Conservation (phyloP, 2,888 invertebrate genomes). For the Trissoscelio sp. region DNA sequence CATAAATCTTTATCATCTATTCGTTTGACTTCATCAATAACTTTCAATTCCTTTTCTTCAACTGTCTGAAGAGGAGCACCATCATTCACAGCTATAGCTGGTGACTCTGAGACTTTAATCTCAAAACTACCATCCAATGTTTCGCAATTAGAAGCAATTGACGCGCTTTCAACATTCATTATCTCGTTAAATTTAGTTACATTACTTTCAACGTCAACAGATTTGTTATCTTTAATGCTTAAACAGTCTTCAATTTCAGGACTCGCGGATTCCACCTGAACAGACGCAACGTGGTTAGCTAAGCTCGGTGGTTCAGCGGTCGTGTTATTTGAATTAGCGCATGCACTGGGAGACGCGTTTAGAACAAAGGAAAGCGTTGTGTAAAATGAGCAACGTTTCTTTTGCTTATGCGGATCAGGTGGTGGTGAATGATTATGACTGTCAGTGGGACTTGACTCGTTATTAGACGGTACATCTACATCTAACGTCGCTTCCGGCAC, state of each 20-base stretch:
- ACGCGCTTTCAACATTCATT: neutral
- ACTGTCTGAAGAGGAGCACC: slow-evolving; percentile 69
- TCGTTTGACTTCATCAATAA: neutral
- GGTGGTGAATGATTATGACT: slow-evolving; percentile 6
- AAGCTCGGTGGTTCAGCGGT: slow-evolving; percentile 42
- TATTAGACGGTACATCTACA: slow-evolving; percentile 1
- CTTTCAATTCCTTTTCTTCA: slow-evolving; percentile 6
- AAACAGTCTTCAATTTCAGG: neutral
- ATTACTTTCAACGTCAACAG: neutral
- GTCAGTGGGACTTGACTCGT: slow-evolving; percentile 18
- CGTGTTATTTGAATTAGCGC: slow-evolving; percentile 52
- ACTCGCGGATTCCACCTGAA: slow-evolving; percentile 15
- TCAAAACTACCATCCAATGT: slow-evolving; percentile 73
- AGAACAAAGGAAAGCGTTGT: slow-evolving; percentile 65
- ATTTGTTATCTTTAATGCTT: neutral
- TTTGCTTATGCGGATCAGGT: slow-evolving; percentile 49
- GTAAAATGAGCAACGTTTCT: slow-evolving; percentile 64
- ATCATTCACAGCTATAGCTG: slow-evolving; percentile 76
- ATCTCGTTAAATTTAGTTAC: neutral
- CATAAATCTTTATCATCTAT: neutral
- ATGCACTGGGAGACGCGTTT: slow-evolving; percentile 47
- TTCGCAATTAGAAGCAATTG: slow-evolving; percentile 36
- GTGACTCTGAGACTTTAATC: slow-evolving; percentile 76
- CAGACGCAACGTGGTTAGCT: slow-evolving; percentile 31
- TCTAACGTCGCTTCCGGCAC: slow-evolving; percentile 4